A percentile compares a stretch with the other conserved stretches of the same genome.
These are phyloP conservation scores for Botia almorhae DNA, from an alignment of 2,797 vertebrate species.

Conservation along the genomic window DNA sequence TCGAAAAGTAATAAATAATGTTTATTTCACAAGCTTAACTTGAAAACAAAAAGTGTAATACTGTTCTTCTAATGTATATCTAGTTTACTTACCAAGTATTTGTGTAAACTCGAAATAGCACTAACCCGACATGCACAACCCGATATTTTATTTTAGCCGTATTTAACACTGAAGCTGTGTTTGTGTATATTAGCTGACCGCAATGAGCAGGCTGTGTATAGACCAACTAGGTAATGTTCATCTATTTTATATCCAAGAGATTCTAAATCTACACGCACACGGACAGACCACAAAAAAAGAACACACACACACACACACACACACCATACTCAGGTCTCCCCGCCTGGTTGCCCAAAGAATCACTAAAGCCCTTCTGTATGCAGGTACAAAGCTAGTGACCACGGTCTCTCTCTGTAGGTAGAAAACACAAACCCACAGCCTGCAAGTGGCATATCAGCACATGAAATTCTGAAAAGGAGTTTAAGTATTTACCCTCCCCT, in stretches of 20 bases:
- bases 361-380: constrained; percentile 92
- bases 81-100: neutral
- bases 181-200: neutral
- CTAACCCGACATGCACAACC: neutral
- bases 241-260: neutral
- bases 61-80: neutral
- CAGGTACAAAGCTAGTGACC: constrained; percentile 90
- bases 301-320: neutral
- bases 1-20: neutral
- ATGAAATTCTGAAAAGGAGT: constrained; percentile 99
- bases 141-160: too few species aligned
- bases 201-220: too few species aligned
- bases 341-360: constrained; percentile 78
- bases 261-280: neutral
- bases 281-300: neutral
- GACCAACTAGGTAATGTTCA: neutral
- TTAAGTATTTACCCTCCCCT: constrained; percentile 99
- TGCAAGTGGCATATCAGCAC: constrained; percentile 92
- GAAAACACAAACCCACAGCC: constrained; percentile 72
- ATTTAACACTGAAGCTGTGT: neutral
- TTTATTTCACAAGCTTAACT: neutral
- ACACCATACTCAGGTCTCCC: constrained; percentile 64
- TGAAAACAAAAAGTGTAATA: neutral
- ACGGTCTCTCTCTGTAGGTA: constrained; percentile 76
- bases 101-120: neutral